Percentiles rank a stretch among this genome's conserved stretches.
phyloP scores from a whole-genome alignment of 2,888 invertebrate species.

The Trachelus troglodyta region DNA sequence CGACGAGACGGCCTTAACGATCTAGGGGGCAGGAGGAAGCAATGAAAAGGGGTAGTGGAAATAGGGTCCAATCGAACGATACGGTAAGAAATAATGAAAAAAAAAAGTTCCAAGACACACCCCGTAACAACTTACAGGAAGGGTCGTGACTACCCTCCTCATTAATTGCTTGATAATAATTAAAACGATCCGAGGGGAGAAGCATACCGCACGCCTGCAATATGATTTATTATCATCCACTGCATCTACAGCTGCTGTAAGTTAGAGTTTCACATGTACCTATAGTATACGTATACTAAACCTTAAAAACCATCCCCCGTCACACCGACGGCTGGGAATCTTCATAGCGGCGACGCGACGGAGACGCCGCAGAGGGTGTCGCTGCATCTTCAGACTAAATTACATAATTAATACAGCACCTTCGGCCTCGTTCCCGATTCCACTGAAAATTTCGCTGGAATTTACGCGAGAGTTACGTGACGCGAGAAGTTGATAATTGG shows the following conservation, averaged over 20 bases:
- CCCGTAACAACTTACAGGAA: no score
- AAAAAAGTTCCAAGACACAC: no score
- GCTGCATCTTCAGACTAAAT: slow-evolving; percentile 22
- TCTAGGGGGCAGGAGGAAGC: background rate
- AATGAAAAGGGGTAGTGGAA: background rate
- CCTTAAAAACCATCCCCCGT: background rate
- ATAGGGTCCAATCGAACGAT: background rate
- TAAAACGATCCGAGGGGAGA: no score
- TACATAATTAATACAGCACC: slow-evolving; percentile 31
- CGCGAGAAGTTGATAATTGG: no score
- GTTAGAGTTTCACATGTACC: background rate
- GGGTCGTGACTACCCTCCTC: no score
- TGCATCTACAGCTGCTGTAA: slow-evolving; percentile 20
- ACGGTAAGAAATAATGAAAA: no score
- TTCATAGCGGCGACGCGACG: slow-evolving; percentile 30
- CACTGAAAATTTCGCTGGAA: no score
- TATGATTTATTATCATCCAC: slow-evolving; percentile 26
- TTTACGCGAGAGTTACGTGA: no score
- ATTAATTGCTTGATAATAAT: no score
- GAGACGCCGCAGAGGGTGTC: slow-evolving; percentile 1
- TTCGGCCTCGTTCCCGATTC: no score
- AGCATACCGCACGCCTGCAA: no score
- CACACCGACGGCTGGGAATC: slow-evolving; percentile 15
- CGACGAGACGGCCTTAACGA: no score
- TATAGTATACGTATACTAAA: slow-evolving; percentile 4